Base-by-base conservation (phyloP, 1,140 invertebrate species). In the Steinernema feltiae region DNA sequence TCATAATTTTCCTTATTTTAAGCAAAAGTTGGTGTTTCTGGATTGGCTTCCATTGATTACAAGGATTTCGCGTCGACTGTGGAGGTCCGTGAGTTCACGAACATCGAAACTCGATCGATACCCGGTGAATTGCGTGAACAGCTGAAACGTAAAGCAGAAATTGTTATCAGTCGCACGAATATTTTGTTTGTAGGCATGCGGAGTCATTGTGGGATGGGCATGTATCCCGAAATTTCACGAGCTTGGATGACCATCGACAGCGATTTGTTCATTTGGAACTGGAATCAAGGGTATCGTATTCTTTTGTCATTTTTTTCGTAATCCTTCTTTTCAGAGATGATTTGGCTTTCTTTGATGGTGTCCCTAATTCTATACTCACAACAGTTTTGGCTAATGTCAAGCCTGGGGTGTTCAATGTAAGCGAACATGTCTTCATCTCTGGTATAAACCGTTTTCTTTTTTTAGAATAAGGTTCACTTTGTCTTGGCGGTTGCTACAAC, bases 181-280 rank as follows among this genome's bases (percentile, higher is more conserved):
- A 12, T 78, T 32, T 69, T 1, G n/a, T 46, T 78, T 78, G 71
- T 30, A 94, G 92, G 93, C 89, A 92, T 94, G 89, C 93, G 95
- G 88, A 94, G 92, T 81, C 93, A 95, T 85, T 96, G 93, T 86
- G 91, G 93, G 88, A 97, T 97, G 93, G 96, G 96, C 2, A 87
- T 98, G 2, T 97, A 98, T 88, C 92, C 94, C 74, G 94, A 96
- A 86, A 96, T 99, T 80, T 92, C 91, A 30, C 90, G 96, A 85
- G 95, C 95, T 0, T 99, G 95, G 95, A 87, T 99, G 24, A 94
- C 94, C 30, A 94, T 99, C 83, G 97, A 99, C 85, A 97, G 93
- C 84, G 94, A 97, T 88, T 93, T 99, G 80, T 99, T 97, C 89
- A 90, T 98, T 0, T 97, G 94, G 94, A 92, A 92, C 48, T 97